Evolutionary conservation across 2,797 vertebrate genomes (phyloP).

Genomic region (Enteromius anoplus): DNA sequence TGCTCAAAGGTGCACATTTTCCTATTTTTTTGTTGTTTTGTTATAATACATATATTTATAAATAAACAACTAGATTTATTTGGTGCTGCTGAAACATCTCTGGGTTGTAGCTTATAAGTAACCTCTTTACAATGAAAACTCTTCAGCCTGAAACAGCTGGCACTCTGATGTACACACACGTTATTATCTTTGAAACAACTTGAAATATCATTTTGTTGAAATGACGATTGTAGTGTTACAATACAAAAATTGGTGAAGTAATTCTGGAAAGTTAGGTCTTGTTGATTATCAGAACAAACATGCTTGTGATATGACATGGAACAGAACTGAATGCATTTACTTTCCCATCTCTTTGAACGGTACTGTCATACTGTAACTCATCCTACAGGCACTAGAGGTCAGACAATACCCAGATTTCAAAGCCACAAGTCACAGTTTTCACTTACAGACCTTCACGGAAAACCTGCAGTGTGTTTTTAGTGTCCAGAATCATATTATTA

Average conservation of each 20-base stretch:
- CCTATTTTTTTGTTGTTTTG: neutral
- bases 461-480: neutral
- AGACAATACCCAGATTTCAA: conserved; percentile 34
- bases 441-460: neutral
- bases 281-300: neutral
- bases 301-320: neutral
- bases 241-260: neutral
- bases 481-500: neutral
- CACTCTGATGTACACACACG: neutral
- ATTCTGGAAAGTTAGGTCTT: neutral
- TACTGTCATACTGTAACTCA: conserved; percentile 26
- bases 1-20: no score
- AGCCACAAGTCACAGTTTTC: neutral
- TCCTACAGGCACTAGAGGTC: conserved; percentile 47
- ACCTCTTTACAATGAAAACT: neutral
- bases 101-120: neutral
- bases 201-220: neutral
- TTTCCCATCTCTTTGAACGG: neutral
- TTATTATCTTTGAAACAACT: neutral
- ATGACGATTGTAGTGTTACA: neutral
- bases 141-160: neutral
- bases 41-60: no score
- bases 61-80: neutral
- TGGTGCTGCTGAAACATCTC: neutral
- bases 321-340: neutral